A percentile compares a stretch with the other conserved stretches of the same genome.
Conservation (phyloP, 2,113 vertebrate genomes). For the Heliornis fulica region DNA sequence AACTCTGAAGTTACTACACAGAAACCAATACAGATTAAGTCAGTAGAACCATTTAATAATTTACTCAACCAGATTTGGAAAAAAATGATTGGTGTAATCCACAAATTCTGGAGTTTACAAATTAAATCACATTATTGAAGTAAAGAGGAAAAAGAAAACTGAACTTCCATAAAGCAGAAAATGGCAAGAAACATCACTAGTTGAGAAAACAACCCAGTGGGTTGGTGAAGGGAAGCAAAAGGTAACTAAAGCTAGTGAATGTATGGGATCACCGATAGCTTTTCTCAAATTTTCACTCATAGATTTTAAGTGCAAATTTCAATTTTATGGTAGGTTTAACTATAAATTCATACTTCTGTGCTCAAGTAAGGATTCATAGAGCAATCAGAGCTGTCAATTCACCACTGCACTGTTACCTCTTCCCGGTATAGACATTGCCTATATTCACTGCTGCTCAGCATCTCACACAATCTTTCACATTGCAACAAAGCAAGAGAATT, state of each 20-base stretch:
- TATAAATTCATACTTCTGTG: neutral
- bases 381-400: constrained; percentile 31
- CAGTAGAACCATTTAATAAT: neutral
- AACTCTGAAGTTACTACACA: no score
- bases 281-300: neutral
- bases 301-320: neutral
- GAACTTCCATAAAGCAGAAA: neutral
- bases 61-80: neutral
- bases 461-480: constrained; percentile 1
- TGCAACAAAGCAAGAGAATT: neutral
- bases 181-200: neutral
- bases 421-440: neutral
- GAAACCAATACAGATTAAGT: no score
- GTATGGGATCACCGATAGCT: neutral
- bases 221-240: neutral
- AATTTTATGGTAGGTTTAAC: constrained; percentile 9
- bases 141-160: neutral
- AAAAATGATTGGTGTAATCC: neutral
- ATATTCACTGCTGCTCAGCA: neutral
- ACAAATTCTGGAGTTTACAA: neutral
- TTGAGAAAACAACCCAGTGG: neutral
- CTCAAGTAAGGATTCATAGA: neutral
- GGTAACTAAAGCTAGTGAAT: neutral
- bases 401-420: neutral
- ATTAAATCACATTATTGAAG: neutral